These are phyloP conservation scores for Anguilla obscura DNA, from an alignment of 2,797 vertebrate genomes.

Conservation along the genomic window DNA sequence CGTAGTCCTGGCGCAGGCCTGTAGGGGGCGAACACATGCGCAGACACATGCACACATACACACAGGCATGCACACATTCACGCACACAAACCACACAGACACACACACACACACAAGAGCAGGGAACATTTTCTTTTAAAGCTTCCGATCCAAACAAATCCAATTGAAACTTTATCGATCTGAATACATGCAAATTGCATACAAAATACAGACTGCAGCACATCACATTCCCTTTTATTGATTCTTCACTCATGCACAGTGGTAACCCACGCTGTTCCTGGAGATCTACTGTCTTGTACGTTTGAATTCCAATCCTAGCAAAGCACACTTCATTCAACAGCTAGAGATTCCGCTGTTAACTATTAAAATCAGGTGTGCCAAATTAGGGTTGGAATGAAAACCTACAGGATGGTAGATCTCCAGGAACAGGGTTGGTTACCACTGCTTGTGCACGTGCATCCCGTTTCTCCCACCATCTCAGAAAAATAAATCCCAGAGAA, in stretches of 20 bases:
- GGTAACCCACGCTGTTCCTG: not conserved
- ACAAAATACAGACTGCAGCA: not conserved
- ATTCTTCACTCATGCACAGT: not conserved
- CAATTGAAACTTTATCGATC: not conserved
- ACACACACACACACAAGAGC: constrained; percentile 7
- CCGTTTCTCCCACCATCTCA: not conserved
- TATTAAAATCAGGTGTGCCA: too few relatives aligned
- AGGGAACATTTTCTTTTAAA: not conserved
- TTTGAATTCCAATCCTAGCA: too few relatives aligned
- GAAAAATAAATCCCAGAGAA: constrained; percentile 31
- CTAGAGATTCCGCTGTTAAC: too few relatives aligned
- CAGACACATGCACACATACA: constrained; percentile 1
- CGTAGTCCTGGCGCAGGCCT: constrained; percentile 94
- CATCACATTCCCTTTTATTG: not conserved
- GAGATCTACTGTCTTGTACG: not conserved
- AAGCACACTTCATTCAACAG: too few relatives aligned
- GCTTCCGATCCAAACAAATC: not conserved
- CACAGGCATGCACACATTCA: constrained; percentile 17
- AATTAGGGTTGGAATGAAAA: too few relatives aligned
- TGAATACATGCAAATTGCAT: not conserved
- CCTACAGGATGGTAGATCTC: too few relatives aligned
- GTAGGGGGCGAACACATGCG: constrained; percentile 36
- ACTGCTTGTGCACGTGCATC: not conserved
- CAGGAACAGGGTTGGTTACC: too few relatives aligned
- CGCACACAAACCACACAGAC: not conserved